phyloP scores from a whole-genome alignment of 2,888 invertebrate genomes.

The Antitype chi region DNA sequence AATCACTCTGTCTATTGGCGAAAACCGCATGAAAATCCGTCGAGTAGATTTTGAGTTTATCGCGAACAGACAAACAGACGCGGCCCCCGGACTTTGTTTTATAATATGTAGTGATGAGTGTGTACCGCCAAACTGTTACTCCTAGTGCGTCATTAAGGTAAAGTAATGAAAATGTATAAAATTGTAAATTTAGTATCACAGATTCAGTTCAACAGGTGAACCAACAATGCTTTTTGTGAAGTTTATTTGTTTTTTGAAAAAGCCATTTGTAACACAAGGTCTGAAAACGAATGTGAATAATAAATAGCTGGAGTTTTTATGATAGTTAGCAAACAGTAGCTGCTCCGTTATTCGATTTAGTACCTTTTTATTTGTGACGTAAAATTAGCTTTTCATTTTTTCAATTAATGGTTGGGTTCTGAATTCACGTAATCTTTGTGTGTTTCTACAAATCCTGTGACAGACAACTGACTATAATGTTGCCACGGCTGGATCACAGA shows the following conservation, averaged over 20 bases:
- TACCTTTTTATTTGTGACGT: constrained; percentile 1
- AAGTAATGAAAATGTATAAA: background rate
- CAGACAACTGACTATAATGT: background rate
- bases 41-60: too few relatives aligned
- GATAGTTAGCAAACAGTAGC: constrained; percentile 44
- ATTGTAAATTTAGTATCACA: constrained; percentile 6
- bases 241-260: constrained; percentile 20
- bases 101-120: too few relatives aligned
- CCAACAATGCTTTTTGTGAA: constrained; percentile 12
- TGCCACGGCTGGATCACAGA: background rate
- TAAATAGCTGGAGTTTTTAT: constrained; percentile 46
- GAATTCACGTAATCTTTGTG: background rate
- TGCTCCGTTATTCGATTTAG: background rate
- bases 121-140: background rate
- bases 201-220: constrained; percentile 51
- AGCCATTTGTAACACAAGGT: constrained; percentile 37
- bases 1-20: too few relatives aligned
- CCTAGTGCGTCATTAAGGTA: background rate
- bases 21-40: too few relatives aligned
- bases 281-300: constrained; percentile 37
- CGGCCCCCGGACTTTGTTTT: too few relatives aligned
- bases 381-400: background rate
- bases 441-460: background rate
- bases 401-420: background rate
- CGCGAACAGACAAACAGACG: too few relatives aligned